Percentiles rank a stretch among this genome's conserved stretches.
Conservation (phyloP, 2,113 vertebrate species). For the Myotis brandtii region DNA sequence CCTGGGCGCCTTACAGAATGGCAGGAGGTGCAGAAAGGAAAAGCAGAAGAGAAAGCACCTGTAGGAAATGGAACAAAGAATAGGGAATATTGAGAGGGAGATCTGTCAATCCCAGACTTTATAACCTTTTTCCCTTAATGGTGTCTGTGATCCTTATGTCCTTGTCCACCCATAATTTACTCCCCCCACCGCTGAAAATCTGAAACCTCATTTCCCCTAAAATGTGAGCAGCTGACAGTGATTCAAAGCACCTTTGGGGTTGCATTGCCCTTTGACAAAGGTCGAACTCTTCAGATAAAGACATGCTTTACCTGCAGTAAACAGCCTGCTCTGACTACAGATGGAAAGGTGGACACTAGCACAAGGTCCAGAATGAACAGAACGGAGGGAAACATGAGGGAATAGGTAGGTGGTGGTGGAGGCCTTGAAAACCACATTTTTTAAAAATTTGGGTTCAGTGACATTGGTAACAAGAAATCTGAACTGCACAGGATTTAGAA, state of each 20-base stretch:
- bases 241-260: background rate
- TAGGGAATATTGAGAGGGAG: background rate
- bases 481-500: background rate
- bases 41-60: background rate
- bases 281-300: background rate
- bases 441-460: background rate
- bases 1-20: background rate
- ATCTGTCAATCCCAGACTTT: background rate
- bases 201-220: conserved; percentile 13
- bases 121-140: background rate
- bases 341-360: background rate
- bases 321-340: background rate
- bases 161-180: background rate
- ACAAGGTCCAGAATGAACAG: background rate
- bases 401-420: background rate
- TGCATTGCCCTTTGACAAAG: background rate
- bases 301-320: background rate
- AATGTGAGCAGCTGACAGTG: background rate
- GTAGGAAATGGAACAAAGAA: background rate
- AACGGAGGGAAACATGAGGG: background rate
- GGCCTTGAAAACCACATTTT: background rate
- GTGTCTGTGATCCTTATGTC: background rate
- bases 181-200: background rate
- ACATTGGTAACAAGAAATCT: background rate
- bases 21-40: background rate